These are phyloP conservation scores for Hepsetus odoe DNA, from an alignment of 2,113 vertebrate species.

Conservation along the genomic window DNA sequence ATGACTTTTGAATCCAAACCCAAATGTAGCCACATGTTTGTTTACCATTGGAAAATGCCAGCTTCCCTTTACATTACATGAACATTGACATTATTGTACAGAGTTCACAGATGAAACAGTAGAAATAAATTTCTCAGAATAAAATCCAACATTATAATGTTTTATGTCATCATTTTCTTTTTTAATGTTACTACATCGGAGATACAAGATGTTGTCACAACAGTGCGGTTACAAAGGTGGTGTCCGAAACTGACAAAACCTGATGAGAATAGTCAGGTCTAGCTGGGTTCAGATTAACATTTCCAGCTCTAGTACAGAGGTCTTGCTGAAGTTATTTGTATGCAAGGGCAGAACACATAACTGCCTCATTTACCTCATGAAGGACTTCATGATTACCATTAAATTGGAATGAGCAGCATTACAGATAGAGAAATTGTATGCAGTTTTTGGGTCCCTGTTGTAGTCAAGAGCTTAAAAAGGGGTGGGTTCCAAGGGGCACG, in stretches of 20 bases:
- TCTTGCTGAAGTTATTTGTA: background rate
- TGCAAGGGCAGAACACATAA: background rate
- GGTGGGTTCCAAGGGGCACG: background rate
- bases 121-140: no score
- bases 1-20: background rate
- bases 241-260: background rate
- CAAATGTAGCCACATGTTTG: background rate
- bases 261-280: background rate
- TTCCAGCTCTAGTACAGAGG: background rate
- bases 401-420: background rate
- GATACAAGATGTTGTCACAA: background rate
- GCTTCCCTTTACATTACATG: no score
- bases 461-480: background rate
- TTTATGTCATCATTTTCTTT: no score
- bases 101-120: no score
- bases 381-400: background rate
- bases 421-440: background rate
- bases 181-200: background rate
- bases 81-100: no score
- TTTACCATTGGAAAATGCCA: no score
- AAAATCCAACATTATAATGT: no score
- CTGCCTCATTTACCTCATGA: background rate
- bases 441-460: background rate
- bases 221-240: no score
- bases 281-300: background rate